A percentile compares a stretch with the other conserved stretches of the same genome.
phyloP scores from a whole-genome alignment of 1,140 invertebrate genomes.

The Penaeus indicus region DNA sequence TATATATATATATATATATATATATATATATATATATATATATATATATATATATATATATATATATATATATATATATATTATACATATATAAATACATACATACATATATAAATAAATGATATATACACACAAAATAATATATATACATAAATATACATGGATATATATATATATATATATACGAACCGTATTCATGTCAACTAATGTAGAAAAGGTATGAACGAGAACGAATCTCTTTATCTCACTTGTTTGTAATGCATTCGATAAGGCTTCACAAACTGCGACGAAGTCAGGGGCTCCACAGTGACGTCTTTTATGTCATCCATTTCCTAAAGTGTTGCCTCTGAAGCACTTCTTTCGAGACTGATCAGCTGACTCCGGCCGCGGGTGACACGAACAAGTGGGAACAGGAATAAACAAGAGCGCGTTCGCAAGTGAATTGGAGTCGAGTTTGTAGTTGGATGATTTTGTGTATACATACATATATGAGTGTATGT shows the following conservation, averaged over 20 bases:
- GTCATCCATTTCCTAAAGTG: conserved; percentile 66
- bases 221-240: no score
- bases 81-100: neutral
- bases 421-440: no score
- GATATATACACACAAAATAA: neutral
- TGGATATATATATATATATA: neutral
- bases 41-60: no score
- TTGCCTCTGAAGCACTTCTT: neutral
- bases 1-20: no score
- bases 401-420: no score
- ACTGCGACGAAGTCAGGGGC: conserved; percentile 68
- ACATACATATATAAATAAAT: neutral
- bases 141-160: no score
- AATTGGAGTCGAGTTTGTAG: no score
- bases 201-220: neutral
- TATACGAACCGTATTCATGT: neutral
- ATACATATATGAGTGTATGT: no score
- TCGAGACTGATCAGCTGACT: neutral
- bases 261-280: conserved; percentile 69
- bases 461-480: no score
- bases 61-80: no score
- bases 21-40: no score
- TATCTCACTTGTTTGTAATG: conserved; percentile 69
- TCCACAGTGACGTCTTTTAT: conserved; percentile 68
- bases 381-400: no score